Evolutionary conservation across 2,888 invertebrate genomes (phyloP).

Genomic region (Chaitophorus viminalis): DNA sequence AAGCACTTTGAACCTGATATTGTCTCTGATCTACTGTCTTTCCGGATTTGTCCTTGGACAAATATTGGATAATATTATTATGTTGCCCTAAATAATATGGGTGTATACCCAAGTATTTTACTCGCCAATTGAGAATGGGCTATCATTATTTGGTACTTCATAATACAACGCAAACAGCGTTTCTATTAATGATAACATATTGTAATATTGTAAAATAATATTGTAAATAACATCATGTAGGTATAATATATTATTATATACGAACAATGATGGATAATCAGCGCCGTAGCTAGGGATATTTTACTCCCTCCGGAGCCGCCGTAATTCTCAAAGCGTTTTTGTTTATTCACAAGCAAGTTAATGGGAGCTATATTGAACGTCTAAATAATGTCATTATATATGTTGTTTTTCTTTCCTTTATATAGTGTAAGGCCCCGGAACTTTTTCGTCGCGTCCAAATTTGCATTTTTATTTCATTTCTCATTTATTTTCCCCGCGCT

Average conservation of each 20-base stretch:
- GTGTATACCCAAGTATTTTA: background rate
- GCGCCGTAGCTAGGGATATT: background rate
- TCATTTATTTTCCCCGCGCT: background rate
- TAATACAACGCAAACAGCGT: background rate
- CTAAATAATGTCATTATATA: slow-evolving; percentile 3
- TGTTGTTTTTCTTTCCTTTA: background rate
- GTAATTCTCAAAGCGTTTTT: slow-evolving; percentile 47
- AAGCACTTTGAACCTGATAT: background rate
- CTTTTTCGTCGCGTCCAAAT: slow-evolving; percentile 18
- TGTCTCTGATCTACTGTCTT: background rate
- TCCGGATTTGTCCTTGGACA: background rate
- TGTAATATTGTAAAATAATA: no score
- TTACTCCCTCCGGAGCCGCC: slow-evolving; percentile 1
- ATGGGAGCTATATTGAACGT: slow-evolving; percentile 31
- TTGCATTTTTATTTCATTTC: slow-evolving; percentile 36
- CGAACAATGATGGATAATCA: slow-evolving; percentile 39
- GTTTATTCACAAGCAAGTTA: slow-evolving; percentile 27
- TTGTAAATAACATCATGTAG: no score
- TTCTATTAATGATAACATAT: no score
- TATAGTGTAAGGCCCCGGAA: slow-evolving; percentile 16
- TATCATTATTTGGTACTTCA: background rate
- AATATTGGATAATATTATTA: background rate
- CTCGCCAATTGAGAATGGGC: background rate
- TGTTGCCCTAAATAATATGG: no score
- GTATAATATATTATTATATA: no score